Evolutionary conservation across 2,888 invertebrate species (phyloP).

Genomic region (Dendrolimus houi): DNA sequence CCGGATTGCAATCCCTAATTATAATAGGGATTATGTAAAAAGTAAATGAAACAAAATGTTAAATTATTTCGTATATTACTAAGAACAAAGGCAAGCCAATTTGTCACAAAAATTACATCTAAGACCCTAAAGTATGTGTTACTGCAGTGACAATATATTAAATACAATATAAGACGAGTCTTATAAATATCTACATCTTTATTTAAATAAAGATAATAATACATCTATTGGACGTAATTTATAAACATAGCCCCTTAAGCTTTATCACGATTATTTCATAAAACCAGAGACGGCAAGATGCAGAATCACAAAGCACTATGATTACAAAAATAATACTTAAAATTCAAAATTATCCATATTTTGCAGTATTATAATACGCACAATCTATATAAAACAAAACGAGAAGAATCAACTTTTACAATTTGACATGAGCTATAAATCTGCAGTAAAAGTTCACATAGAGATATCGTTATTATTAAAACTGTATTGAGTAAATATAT

Average conservation of each 20-base stretch:
- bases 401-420: neutral
- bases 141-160: slow-evolving; percentile 18
- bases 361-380: too few species aligned
- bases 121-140: slow-evolving; percentile 30
- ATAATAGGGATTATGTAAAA: too few species aligned
- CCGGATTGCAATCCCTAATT: too few species aligned
- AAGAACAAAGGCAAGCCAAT: slow-evolving; percentile 51
- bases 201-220: slow-evolving; percentile 34
- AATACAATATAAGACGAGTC: slow-evolving; percentile 26
- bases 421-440: slow-evolving; percentile 2
- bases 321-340: neutral
- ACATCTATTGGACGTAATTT: slow-evolving; percentile 36
- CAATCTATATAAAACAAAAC: too few species aligned
- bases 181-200: slow-evolving; percentile 35
- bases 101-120: slow-evolving; percentile 38
- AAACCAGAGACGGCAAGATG: neutral
- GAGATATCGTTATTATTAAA: too few species aligned
- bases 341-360: too few species aligned
- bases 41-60: slow-evolving; percentile 2
- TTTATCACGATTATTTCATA: slow-evolving; percentile 7
- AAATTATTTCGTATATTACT: slow-evolving; percentile 10
- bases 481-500: neutral
- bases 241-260: slow-evolving; percentile 6
- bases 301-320: neutral
- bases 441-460: neutral